phyloP scores from a whole-genome alignment of 2,888 invertebrate genomes.

The Drosophila austrosaltans region DNA sequence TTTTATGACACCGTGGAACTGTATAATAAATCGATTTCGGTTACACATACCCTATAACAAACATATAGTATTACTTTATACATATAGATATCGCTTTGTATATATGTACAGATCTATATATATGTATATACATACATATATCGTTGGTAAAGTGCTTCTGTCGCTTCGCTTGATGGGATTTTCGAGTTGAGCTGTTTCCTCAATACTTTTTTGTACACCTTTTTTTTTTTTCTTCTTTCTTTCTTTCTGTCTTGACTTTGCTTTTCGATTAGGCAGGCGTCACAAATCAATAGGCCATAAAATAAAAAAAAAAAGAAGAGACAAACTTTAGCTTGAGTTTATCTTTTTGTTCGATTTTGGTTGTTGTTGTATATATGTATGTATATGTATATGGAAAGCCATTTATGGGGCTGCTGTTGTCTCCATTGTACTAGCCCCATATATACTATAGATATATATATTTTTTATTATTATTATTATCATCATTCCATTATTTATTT shows the following conservation, averaged over 20 bases:
- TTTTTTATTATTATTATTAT: constrained; percentile 23
- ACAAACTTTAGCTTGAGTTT: constrained; percentile 12
- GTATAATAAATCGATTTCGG: constrained; percentile 5
- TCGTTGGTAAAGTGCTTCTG: constrained; percentile 20
- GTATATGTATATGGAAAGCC: constrained; percentile 35
- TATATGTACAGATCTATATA: constrained; percentile 1
- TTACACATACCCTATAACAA: constrained; percentile 1
- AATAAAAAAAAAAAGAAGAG: background rate
- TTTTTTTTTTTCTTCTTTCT: constrained; percentile 25
- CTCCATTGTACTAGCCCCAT: constrained; percentile 67
- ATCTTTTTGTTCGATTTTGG: constrained; percentile 1
- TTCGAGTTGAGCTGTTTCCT: constrained; percentile 13
- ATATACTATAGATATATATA: constrained; percentile 43
- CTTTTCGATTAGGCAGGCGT: constrained; percentile 61
- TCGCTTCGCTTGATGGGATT: constrained; percentile 10
- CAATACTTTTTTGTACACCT: constrained; percentile 53
- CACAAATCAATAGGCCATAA: constrained; percentile 65
- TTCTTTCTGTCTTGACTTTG: constrained; percentile 15
- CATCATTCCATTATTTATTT: constrained; percentile 22
- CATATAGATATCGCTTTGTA: background rate
- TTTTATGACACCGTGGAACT: constrained; percentile 1
- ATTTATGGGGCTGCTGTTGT: constrained; percentile 59
- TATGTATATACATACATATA: constrained; percentile 8
- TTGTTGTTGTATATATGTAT: constrained; percentile 1
- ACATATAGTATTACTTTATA: constrained; percentile 20